phyloP scores from a whole-genome alignment of 2,888 invertebrate species.

The Lasius platythorax region DNA sequence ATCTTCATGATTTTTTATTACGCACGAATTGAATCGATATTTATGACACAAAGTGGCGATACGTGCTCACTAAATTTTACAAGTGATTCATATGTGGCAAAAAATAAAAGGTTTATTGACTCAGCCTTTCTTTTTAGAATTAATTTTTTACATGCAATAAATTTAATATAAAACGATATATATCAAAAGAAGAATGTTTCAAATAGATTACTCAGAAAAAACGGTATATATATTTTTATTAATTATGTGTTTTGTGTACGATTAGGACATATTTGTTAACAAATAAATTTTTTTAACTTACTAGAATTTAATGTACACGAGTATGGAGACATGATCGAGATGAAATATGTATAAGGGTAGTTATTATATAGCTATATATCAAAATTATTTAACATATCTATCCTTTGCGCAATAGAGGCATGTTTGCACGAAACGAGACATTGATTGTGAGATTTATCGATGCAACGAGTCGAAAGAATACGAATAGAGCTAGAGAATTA shows the following conservation, averaged over 20 bases:
- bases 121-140: not conserved
- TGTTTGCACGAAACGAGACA: not conserved
- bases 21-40: not conserved
- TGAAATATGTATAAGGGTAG: not conserved
- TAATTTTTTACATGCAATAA: not conserved
- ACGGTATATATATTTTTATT: constrained; percentile 1
- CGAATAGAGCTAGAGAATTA: not conserved
- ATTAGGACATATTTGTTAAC: not conserved
- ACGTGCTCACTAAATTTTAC: constrained; percentile 4
- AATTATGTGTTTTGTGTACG: not conserved
- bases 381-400: too few species aligned
- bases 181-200: constrained; percentile 2
- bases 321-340: not conserved
- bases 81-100: not conserved
- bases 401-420: not conserved
- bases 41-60: constrained; percentile 22
- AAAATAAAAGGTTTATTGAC: not conserved
- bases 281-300: not conserved
- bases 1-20: constrained; percentile 6
- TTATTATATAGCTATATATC: not conserved
- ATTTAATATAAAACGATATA: not conserved
- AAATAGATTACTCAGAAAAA: constrained; percentile 2
- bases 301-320: not conserved
- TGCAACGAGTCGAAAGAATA: not conserved
- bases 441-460: not conserved